Evolutionary conservation across 2,888 invertebrate species (phyloP), one percentile per base, ranked within the genome.

Genomic region (Galeruca laticollis): DNA sequence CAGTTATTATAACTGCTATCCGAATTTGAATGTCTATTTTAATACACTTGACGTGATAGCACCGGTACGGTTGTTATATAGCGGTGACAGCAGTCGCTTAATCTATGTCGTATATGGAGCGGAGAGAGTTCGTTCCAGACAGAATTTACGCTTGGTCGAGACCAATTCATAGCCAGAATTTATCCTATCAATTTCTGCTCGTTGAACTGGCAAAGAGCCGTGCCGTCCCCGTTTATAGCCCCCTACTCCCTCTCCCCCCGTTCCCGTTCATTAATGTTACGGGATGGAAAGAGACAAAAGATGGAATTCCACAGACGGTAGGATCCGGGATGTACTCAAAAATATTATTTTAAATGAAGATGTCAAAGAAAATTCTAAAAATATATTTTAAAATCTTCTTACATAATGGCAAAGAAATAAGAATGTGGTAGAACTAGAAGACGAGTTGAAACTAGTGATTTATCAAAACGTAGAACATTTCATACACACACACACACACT

Each of bases 171-270:
- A 87, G 86, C 87, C 87, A 87, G 88, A 88, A 88, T 88, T 88
- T 88, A 88, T 88, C 88, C 88, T 87, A 88, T 88, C 88, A 88
- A 88, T 88, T 88, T 88, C 88, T 88, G 88, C 88, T 87, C 87
- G 87, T 86, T 88, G 87, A 88, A 87, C 88, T 86, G 88, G 87
- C 87, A 88, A 88, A 88, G 87, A 88, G 87, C 86, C 75, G 73
- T 76, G 77, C 77, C 77, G 77, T 74, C 18, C 66, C 74, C 69
- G 70, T 52, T 66, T 56, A 70, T 70, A 68, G 73, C 76, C 69
- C 71, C 68, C 71, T 33, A 49, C 18, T 63, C 56, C 52, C 51
- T 64, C 63, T 73, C 68, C 73, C 66, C 73, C 71, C 74, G 70
- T 76, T 77, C 73, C 71, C 74, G 70, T 76, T 77, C 78, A 78